Percentiles rank a stretch among this genome's conserved stretches.
phyloP scores from a whole-genome alignment of 2,888 invertebrate species.

The Linnaemya tessellans region DNA sequence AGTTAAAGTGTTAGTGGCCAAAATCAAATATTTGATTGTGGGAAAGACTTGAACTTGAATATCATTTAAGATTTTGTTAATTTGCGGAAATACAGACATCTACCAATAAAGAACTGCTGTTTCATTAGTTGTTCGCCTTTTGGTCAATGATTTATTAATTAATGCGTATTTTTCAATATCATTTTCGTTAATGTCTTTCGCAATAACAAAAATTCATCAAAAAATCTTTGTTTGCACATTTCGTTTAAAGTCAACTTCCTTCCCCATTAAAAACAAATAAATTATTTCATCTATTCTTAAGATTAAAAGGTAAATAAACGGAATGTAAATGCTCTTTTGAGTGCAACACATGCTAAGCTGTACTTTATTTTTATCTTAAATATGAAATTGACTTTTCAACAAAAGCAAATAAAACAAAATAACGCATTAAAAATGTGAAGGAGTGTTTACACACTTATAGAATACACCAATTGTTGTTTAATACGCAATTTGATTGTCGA shows the following conservation, averaged over 20 bases:
- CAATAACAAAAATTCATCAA: not conserved
- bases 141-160: not conserved
- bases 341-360: constrained; percentile 32
- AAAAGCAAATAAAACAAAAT: constrained; percentile 45
- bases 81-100: not conserved
- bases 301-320: constrained; percentile 13
- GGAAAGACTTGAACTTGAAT: not conserved
- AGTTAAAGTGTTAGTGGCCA: too few species aligned
- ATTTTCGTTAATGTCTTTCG: not conserved
- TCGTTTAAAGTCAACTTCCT: constrained; percentile 33
- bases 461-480: not conserved
- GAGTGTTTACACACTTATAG: not conserved
- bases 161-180: not conserved
- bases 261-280: constrained; percentile 27
- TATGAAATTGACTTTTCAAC: constrained; percentile 31
- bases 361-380: constrained; percentile 42
- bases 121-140: too few species aligned
- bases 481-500: not conserved
- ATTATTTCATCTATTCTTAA: constrained; percentile 44
- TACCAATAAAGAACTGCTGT: not conserved
- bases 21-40: not conserved
- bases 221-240: constrained; percentile 36
- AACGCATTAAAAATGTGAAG: constrained; percentile 12
- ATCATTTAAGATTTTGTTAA: not conserved
- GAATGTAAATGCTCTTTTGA: constrained; percentile 49